Evolutionary conservation across 2,797 vertebrate genomes (phyloP), one percentile per base, ranked within the genome.

Genomic region (Miichthys miiuy): DNA sequence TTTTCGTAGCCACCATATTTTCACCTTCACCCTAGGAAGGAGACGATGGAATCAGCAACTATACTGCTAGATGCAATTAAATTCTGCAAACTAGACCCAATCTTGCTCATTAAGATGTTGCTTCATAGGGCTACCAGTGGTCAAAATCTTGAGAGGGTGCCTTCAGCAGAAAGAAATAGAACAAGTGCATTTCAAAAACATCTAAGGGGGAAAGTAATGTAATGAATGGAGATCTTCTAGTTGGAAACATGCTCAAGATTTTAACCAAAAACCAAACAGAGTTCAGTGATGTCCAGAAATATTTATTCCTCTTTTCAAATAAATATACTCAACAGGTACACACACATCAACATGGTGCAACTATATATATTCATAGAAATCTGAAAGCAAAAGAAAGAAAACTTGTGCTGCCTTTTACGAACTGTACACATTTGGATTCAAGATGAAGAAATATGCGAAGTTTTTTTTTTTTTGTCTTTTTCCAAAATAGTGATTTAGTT

Each of bases 231-330:
- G 8, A 47, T 16, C 44, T n/a, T 30, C 30, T 34, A 21, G 34
- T 12, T 0, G 12, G 8, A 42, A 60, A 60, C 57, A 12, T 20
- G 34, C n/a, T 11, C 1, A 3, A 41, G 44, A 34, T 8, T 44
- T 12, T 14, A n/a, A 48, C 10, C 25, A 58, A 44, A 55, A 63
- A 34, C 6, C 60, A 68, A 68, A 64, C 10, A 34, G 1, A 46
- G 9, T 2, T 16, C 12, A 30, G 25, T 69, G 61, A 87, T 64
- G 73, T 84, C 61, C 84, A 93, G 83, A 92, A 83, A 88, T 80
- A 87, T 94, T 94, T 94, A 93, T 92, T 95, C 72, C 56, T 87
- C 79, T 75, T 72, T 87, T 91, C 80, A 92, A 94, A 95, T 94
- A 95, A 95, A 95, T 95, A 94, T 68, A 85, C 20, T 82, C 57